Base-by-base conservation (phyloP, 1,140 invertebrate species). In the Pseudomyrmex sp. region DNA sequence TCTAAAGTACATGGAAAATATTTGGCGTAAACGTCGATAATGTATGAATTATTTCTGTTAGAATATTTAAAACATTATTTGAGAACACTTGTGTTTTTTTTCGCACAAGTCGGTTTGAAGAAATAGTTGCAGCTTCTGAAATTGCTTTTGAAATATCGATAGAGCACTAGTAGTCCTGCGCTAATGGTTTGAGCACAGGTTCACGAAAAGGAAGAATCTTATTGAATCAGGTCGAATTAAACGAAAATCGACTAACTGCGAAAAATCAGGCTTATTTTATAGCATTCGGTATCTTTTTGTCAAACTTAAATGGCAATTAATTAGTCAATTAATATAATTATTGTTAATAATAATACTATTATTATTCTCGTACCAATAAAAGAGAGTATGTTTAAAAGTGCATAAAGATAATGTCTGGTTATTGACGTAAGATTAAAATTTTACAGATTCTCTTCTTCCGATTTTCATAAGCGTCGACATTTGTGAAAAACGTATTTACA, bases 111-210 rank as follows among this genome's bases (percentile, higher is more conserved):
- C 68, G 56, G 73, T 83, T 87, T 56, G 80, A 87, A 75, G 84
- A 35, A 23, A 9, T 76, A 56, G 35, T 8, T 68, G 44, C 79
- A 80, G 72, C 85, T 87, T 46, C 48, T 83, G 79, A 68, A 86
- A 70, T 46, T 74, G 86, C 85, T 87, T 87, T 48, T 70, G 52
- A 62, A 48, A 66, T 83, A 54, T 54, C 61, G 62, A 75, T 87
- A 87, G 85, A 87, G 86, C 86, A 86, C 73, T 56, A 83, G 77
- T 83, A 70, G 66, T 50, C 82, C 69, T 46, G 76, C 79, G 75
- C 75, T 52, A 26, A 59, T 56, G 72, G 83, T 58, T 77, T 75
- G 62, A 82, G 84, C 84, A 86, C 85, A 65, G 84, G 66, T 82
- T 66, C n/a, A 66, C 50, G 48, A 26, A 48, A 48, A 44, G 20